Evolutionary conservation across 1,140 invertebrate species (phyloP).

Genomic region (Drosophila malerkotliana): DNA sequence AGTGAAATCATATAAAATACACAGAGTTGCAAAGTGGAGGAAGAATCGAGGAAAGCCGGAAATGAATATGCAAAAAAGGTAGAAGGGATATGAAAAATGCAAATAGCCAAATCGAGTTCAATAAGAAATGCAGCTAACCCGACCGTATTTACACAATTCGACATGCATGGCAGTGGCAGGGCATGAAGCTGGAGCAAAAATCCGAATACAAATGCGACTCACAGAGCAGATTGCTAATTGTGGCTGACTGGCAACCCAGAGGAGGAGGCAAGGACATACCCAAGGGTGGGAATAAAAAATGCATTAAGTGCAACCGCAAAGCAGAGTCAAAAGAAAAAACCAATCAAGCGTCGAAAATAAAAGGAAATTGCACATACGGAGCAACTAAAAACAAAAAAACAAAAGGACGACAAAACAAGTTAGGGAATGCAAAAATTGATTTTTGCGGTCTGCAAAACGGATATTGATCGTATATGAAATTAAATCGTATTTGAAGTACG

Average conservation of each 20-base stretch:
- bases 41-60: constrained; percentile 62
- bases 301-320: constrained; percentile 74
- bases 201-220: constrained; percentile 53
- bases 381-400: constrained; percentile 22
- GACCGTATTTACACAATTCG: constrained; percentile 54
- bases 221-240: constrained; percentile 70
- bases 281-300: constrained; percentile 57
- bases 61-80: constrained; percentile 76
- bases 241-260: constrained; percentile 42
- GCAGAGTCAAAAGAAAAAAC: constrained; percentile 54
- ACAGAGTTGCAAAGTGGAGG: constrained; percentile 45
- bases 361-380: constrained; percentile 63
- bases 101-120: constrained; percentile 78
- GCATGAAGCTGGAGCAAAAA: constrained; percentile 10
- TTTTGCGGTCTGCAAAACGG: constrained; percentile 63
- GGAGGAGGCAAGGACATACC: constrained; percentile 32
- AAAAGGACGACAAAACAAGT: constrained; percentile 40
- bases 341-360: constrained; percentile 40
- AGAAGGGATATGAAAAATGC: constrained; percentile 79
- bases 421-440: constrained; percentile 75
- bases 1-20: constrained; percentile 54
- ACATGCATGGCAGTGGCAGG: constrained; percentile 3
- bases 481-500: constrained; percentile 37
- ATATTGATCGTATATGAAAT: constrained; percentile 50
- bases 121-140: constrained; percentile 62